Evolutionary conservation across 2,797 vertebrate species (phyloP).

Genomic region (Oceanodroma leucorhoa): DNA sequence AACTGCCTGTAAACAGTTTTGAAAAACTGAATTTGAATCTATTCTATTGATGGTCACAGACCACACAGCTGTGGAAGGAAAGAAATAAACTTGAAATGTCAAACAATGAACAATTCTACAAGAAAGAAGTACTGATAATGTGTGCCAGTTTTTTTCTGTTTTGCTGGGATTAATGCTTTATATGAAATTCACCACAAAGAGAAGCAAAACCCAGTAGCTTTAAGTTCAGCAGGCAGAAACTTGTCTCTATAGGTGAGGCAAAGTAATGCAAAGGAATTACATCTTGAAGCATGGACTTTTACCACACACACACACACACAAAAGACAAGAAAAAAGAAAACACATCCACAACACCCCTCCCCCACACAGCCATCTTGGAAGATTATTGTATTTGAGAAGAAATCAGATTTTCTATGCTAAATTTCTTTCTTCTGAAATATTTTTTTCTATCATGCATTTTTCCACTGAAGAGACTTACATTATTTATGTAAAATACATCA

Average conservation of each 20-base stretch:
- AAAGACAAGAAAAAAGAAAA: neutral
- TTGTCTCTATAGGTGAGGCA: neutral
- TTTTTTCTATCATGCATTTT: neutral
- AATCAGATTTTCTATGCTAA: neutral
- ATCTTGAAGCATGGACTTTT: neutral
- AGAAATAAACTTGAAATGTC: neutral
- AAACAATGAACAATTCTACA: neutral
- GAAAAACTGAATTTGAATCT: neutral
- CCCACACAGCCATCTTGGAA: neutral
- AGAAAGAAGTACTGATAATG: neutral
- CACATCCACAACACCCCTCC: neutral
- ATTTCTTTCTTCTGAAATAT: neutral
- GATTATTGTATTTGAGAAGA: neutral
- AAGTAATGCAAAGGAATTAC: neutral
- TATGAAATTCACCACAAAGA: neutral
- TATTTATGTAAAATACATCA: neutral
- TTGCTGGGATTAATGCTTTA: neutral
- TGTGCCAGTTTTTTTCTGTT: accelerated
- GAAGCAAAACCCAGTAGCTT: neutral
- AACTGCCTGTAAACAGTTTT: neutral
- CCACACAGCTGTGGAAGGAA: neutral
- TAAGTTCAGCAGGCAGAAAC: neutral
- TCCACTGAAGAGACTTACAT: neutral
- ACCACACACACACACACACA: neutral
- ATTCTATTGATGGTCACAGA: neutral